Conservation (phyloP, 2,888 invertebrate species). For the Protodeltote pygarga region DNA sequence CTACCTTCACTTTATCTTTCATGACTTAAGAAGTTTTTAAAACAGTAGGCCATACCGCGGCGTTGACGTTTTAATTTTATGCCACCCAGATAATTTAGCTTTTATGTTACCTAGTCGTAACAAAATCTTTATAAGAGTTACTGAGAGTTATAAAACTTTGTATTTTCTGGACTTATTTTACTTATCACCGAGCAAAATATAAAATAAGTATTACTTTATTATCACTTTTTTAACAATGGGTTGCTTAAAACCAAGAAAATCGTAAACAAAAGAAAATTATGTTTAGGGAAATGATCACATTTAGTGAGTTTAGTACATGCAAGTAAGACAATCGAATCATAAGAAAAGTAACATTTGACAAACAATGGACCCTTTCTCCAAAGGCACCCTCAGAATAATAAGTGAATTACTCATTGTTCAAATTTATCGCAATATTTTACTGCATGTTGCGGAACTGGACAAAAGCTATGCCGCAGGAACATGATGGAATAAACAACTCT, state of each 20-base stretch:
- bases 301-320: background rate
- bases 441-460: constrained; percentile 47
- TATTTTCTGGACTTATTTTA: constrained; percentile 39
- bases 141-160: constrained; percentile 55
- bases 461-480: constrained; percentile 36
- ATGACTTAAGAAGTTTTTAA: constrained; percentile 80
- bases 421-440: constrained; percentile 62
- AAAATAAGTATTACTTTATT: constrained; percentile 22
- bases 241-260: constrained; percentile 9
- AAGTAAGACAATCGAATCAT: constrained; percentile 59
- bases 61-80: constrained; percentile 79
- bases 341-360: constrained; percentile 44
- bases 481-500: constrained; percentile 36
- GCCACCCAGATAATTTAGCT: constrained; percentile 73
- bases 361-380: constrained; percentile 56
- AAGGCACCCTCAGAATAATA: constrained; percentile 68
- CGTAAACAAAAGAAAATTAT: constrained; percentile 27
- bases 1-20: constrained; percentile 80
- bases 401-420: constrained; percentile 73
- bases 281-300: constrained; percentile 9
- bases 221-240: constrained; percentile 14
- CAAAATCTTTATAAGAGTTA: constrained; percentile 60
- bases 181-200: constrained; percentile 29
- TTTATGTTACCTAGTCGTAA: constrained; percentile 67
- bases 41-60: constrained; percentile 63